These are phyloP conservation scores for Amphilophus citrinellus DNA, from an alignment of 2,113 vertebrate genomes.

Conservation along the genomic window DNA sequence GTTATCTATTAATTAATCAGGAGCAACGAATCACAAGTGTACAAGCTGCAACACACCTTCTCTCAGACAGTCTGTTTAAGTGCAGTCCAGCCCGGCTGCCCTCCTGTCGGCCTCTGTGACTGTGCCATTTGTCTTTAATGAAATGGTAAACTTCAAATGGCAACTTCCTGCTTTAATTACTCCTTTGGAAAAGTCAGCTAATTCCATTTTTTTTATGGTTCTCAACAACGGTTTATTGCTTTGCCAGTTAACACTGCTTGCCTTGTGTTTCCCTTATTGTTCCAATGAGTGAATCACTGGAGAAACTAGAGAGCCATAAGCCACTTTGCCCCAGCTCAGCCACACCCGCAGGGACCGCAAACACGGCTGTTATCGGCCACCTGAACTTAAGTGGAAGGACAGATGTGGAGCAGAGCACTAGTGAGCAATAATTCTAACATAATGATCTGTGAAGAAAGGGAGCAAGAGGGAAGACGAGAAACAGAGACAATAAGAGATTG, in stretches of 20 bases:
- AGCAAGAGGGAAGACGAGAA: slow-evolving; percentile 14
- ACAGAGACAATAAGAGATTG: slow-evolving; percentile 51
- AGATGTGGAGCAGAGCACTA: slow-evolving; percentile 47
- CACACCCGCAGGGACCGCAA: slow-evolving; percentile 34
- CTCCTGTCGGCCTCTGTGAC: neutral
- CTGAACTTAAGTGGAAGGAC: slow-evolving; percentile 41
- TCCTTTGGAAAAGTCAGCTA: slow-evolving; percentile 34
- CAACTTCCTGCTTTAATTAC: slow-evolving; percentile 59
- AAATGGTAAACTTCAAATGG: slow-evolving; percentile 48
- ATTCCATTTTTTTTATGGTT: slow-evolving; percentile 53
- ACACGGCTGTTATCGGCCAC: slow-evolving; percentile 34
- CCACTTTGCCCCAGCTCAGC: slow-evolving; percentile 28
- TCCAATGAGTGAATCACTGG: slow-evolving; percentile 16
- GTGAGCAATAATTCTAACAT: slow-evolving; percentile 66
- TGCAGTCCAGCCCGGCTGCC: neutral
- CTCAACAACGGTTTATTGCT: slow-evolving; percentile 49
- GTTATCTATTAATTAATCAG: slow-evolving; percentile 39
- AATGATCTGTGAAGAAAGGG: slow-evolving; percentile 66
- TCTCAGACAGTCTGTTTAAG: neutral
- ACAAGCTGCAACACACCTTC: neutral
- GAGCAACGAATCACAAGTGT: neutral
- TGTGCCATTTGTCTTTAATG: slow-evolving; percentile 44
- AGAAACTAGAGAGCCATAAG: slow-evolving; percentile 22
- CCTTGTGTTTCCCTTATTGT: slow-evolving; percentile 33
- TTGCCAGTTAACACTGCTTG: slow-evolving; percentile 50